These are phyloP conservation scores for Xyliphius kryptos DNA, from an alignment of 2,113 vertebrate genomes.

Conservation along the genomic window DNA sequence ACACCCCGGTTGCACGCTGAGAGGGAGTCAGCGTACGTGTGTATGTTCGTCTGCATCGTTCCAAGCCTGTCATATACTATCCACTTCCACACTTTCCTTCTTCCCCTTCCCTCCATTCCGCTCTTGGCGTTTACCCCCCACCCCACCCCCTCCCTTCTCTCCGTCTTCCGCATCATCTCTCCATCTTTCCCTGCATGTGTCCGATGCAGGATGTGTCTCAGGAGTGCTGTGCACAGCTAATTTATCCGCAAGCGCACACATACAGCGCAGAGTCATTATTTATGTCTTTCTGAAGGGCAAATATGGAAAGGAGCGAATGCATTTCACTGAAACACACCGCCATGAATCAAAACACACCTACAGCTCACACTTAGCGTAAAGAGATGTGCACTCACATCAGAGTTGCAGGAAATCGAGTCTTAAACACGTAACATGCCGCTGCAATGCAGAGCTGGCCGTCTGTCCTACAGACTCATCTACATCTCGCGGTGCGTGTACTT, in stretches of 20 bases:
- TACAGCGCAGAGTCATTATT: conserved; percentile 53
- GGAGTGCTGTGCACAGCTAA: conserved; percentile 37
- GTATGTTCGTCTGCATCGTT: conserved; percentile 13
- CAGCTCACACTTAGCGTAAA: conserved; percentile 29
- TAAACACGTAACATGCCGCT: no score
- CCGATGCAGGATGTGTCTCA: conserved; percentile 39
- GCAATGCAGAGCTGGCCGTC: no score
- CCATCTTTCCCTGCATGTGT: conserved; percentile 41
- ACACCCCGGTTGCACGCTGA: conserved; percentile 46
- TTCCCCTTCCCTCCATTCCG: conserved; percentile 25
- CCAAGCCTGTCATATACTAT: conserved; percentile 25
- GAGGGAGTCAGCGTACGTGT: conserved; percentile 28
- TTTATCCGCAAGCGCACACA: conserved; percentile 28
- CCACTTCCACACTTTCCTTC: conserved; percentile 3
- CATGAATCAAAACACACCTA: conserved; percentile 28
- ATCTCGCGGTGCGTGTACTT: no score
- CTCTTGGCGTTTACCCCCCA: conserved; percentile 39
- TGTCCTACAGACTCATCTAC: no score
- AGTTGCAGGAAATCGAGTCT: no score
- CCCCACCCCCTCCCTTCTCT: no score
- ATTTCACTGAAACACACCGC: conserved; percentile 28
- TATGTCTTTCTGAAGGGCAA: conserved; percentile 43
- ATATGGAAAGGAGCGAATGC: conserved; percentile 37
- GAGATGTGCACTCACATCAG: no score
- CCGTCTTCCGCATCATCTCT: conserved; percentile 31